These are phyloP conservation scores for Bacillus rossius DNA, from an alignment of 1,140 invertebrate genomes.

Conservation along the genomic window DNA sequence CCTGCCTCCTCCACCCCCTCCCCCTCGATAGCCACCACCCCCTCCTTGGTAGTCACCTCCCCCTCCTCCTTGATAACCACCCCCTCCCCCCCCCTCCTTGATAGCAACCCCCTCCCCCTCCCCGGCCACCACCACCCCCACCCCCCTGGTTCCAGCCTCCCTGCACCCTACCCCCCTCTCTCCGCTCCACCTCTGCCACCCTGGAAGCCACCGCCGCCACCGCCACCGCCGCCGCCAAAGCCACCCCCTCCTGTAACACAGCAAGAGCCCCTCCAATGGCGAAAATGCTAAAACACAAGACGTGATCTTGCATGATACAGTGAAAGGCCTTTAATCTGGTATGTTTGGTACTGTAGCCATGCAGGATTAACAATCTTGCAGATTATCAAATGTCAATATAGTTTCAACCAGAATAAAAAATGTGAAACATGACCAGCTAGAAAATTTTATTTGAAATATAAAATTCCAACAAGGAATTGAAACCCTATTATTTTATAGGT, in stretches of 20 bases:
- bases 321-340: neutral
- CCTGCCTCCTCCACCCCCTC: neutral
- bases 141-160: neutral
- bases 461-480: too few species aligned
- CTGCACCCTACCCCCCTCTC: neutral
- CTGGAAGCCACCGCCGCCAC: conserved; percentile 2
- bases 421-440: too few species aligned
- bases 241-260: conserved; percentile 1
- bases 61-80: neutral
- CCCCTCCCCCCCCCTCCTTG: neutral
- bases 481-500: too few species aligned
- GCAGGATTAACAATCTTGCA: too few species aligned
- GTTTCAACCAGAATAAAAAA: too few species aligned
- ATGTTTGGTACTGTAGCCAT: neutral
- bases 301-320: neutral
- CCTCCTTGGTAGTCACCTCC: neutral
- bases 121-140: neutral
- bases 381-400: too few species aligned
- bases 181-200: neutral
- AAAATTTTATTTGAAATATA: too few species aligned
- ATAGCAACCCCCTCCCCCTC: neutral
- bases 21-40: neutral
- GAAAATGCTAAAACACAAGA: too few species aligned
- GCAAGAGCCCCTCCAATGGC: neutral
- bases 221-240: neutral